Evolutionary conservation across 2,888 invertebrate genomes (phyloP).

Genomic region (Criorhina ranunculi): DNA sequence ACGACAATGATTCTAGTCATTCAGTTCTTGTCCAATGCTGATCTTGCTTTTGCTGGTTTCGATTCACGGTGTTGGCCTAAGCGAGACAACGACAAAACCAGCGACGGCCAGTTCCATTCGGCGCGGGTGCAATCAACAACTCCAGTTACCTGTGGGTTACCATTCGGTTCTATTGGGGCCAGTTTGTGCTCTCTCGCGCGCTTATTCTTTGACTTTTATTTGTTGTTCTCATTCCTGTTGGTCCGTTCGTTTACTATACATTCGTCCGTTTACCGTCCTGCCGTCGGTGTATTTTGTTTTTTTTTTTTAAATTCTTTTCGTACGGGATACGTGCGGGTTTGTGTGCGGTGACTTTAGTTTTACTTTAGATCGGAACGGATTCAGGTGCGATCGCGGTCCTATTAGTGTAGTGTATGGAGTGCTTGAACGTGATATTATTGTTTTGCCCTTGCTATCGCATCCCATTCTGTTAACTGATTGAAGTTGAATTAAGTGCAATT

Average conservation of each 20-base stretch:
- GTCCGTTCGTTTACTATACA: constrained; percentile 13
- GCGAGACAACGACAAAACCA: constrained; percentile 44
- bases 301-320: constrained; percentile 20
- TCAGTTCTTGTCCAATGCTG: constrained; percentile 57
- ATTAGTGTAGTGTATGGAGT: constrained; percentile 38
- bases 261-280: constrained; percentile 50
- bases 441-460: neutral
- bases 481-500: constrained; percentile 34
- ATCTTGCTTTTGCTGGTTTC: constrained; percentile 47
- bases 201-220: constrained; percentile 62
- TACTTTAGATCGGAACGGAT: constrained; percentile 71
- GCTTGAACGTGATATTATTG: constrained; percentile 27
- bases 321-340: constrained; percentile 61
- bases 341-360: constrained; percentile 57
- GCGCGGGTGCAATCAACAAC: constrained; percentile 65
- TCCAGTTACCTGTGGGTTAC: constrained; percentile 74
- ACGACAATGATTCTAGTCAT: constrained; percentile 23
- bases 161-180: constrained; percentile 70
- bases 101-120: constrained; percentile 49
- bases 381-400: constrained; percentile 71
- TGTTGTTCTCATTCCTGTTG: constrained; percentile 68
- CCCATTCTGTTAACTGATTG: constrained; percentile 22
- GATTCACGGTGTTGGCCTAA: constrained; percentile 23
- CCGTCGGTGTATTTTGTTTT: constrained; percentile 63
- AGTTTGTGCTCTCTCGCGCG: constrained; percentile 51